Evolutionary conservation across 1,140 invertebrate species (phyloP).

Genomic region (Parasteatoda tepidariorum): DNA sequence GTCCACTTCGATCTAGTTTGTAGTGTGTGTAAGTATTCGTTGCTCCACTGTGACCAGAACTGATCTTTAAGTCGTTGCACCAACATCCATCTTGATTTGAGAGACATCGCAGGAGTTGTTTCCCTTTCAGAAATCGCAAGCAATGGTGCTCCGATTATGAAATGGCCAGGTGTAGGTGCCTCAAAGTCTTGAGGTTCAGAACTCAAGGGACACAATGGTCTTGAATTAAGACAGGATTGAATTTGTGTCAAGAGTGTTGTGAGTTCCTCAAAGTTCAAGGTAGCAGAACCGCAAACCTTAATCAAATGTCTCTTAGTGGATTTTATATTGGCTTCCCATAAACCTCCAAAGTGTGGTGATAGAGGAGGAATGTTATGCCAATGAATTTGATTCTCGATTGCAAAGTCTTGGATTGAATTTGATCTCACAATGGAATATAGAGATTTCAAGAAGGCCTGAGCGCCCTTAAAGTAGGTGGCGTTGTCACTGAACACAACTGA

Average conservation of each 20-base stretch:
- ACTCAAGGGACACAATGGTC: neutral
- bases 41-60: neutral
- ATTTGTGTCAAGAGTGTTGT: conserved; percentile 7
- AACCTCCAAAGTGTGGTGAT: conserved; percentile 26
- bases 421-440: neutral
- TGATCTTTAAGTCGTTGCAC: neutral
- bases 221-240: conserved; percentile 23
- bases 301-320: conserved; percentile 6
- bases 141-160: neutral
- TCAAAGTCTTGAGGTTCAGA: neutral
- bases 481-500: neutral
- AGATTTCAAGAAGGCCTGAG: neutral
- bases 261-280: conserved; percentile 12
- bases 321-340: conserved; percentile 28
- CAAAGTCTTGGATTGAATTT: neutral
- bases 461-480: conserved; percentile 27
- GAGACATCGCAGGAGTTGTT: neutral
- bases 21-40: neutral
- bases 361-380: conserved; percentile 38
- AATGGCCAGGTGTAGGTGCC: neutral
- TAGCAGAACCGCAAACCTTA: neutral
- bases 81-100: neutral
- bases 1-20: conserved; percentile 16
- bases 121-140: neutral
- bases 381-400: neutral